phyloP scores from a whole-genome alignment of 2,888 invertebrate genomes.

The Hypselothyrea guttata region DNA sequence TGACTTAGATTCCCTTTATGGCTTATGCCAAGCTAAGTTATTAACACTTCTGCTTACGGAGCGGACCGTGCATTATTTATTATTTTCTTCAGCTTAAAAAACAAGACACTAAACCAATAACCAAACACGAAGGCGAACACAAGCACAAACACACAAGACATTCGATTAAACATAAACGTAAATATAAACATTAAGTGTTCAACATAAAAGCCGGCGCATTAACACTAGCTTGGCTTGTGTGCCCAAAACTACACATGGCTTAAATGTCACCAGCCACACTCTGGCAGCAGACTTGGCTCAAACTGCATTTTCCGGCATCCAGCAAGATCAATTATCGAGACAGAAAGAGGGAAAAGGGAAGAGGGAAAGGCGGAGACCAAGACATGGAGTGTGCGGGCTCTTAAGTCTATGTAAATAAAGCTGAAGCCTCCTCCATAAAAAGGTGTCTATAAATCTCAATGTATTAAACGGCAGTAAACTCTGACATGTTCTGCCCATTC shows the following conservation, averaged over 20 bases:
- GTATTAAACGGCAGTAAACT: conserved; percentile 51
- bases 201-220: conserved; percentile 66
- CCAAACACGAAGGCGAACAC: too few species aligned
- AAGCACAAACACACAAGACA: conserved; percentile 14
- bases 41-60: conserved; percentile 1
- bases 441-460: conserved; percentile 60
- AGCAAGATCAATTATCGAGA: conserved; percentile 73
- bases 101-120: background rate
- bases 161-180: conserved; percentile 17
- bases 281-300: conserved; percentile 87
- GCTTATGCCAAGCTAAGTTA: background rate
- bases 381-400: conserved; percentile 29
- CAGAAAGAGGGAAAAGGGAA: background rate
- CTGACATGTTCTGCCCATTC: conserved; percentile 22
- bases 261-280: conserved; percentile 83
- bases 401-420: conserved; percentile 62
- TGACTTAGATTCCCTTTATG: conserved; percentile 1
- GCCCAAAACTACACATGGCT: conserved; percentile 1
- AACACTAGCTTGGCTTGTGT: conserved; percentile 10
- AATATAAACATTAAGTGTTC: conserved; percentile 26
- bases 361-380: too few species aligned
- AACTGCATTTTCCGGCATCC: conserved; percentile 85
- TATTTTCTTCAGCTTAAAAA: conserved; percentile 3
- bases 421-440: conserved; percentile 45
- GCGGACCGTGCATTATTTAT: background rate